A percentile compares a stretch with the other conserved stretches of the same genome.
Conservation (phyloP, 2,797 vertebrate genomes). For the Myotis vivesi region DNA sequence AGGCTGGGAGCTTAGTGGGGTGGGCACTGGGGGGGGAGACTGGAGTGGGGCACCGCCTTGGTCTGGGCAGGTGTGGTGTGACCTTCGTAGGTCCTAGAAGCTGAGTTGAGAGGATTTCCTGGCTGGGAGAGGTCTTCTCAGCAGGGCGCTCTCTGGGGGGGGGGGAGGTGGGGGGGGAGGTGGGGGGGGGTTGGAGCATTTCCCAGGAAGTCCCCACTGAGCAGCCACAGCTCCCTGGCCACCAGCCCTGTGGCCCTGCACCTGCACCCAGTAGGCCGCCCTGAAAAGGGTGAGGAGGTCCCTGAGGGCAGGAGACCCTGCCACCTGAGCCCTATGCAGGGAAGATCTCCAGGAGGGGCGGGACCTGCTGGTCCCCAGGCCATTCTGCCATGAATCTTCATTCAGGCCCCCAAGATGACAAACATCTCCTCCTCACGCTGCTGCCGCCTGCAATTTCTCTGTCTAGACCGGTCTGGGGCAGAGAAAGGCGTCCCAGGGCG, state of each 20-base stretch:
- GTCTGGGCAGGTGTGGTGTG: rapidly evolving
- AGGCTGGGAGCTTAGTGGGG: rapidly evolving
- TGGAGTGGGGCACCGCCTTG: rapidly evolving
- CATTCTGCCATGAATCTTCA: conserved; percentile 77
- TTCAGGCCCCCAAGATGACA: conserved; percentile 85
- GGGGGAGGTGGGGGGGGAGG: too few species aligned
- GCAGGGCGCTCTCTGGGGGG: not conserved
- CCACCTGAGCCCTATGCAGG: conserved; percentile 68
- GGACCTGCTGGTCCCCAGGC: conserved; percentile 79
- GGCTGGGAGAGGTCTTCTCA: not conserved
- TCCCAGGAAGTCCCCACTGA: not conserved
- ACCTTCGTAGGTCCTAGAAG: rapidly evolving
- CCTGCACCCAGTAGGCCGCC: conserved; percentile 63
- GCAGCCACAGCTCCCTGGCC: not conserved
- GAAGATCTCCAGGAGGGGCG: conserved; percentile 70
- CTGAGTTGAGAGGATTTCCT: not conserved
- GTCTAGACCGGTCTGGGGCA: conserved; percentile 86
- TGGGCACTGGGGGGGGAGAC: not conserved
- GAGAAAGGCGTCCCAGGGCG: conserved; percentile 79
- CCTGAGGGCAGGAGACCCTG: conserved; percentile 65
- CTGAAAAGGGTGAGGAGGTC: conserved; percentile 63
- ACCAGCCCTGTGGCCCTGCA: rapidly evolving
- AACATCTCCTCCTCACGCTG: conserved; percentile 77
- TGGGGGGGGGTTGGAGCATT: too few species aligned
- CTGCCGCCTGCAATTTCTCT: conserved; percentile 82